A percentile compares a stretch with the other conserved stretches of the same genome.
These are phyloP conservation scores for Lophotriccus pileatus DNA, from an alignment of 2,797 vertebrate genomes.

Conservation along the genomic window DNA sequence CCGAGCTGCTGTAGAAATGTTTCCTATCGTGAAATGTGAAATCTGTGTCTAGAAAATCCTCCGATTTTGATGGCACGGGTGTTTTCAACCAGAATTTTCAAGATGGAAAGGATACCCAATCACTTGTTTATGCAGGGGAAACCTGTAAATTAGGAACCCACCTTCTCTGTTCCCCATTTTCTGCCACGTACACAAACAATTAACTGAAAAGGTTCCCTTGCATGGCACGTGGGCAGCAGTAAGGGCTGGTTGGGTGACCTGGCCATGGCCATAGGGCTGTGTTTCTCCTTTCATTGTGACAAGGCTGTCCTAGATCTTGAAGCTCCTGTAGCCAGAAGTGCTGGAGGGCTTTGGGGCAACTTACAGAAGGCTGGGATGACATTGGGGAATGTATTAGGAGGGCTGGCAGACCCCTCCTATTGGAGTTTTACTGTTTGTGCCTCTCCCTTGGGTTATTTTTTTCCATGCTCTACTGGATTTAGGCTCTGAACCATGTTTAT, in stretches of 20 bases:
- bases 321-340: not conserved
- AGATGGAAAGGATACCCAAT: not conserved
- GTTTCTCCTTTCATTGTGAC: not conserved
- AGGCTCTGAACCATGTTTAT: not conserved
- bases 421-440: not conserved
- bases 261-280: rapidly evolving
- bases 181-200: not conserved
- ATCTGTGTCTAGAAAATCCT: not conserved
- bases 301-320: not conserved
- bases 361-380: not conserved
- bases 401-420: not conserved
- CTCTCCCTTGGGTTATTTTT: not conserved
- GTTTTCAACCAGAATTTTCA: not conserved
- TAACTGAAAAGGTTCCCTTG: not conserved
- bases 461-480: not conserved
- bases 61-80: not conserved
- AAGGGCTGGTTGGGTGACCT: not conserved
- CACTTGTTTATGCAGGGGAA: not conserved
- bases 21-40: rapidly evolving
- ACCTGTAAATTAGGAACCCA: not conserved
- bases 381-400: not conserved
- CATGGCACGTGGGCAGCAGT: rapidly evolving
- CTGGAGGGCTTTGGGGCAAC: not conserved
- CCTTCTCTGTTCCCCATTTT: not conserved
- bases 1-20: not conserved